Evolutionary conservation across 1,140 invertebrate genomes (phyloP), one percentile per base, ranked within the genome.

Genomic region (Melanaphis sacchari): DNA sequence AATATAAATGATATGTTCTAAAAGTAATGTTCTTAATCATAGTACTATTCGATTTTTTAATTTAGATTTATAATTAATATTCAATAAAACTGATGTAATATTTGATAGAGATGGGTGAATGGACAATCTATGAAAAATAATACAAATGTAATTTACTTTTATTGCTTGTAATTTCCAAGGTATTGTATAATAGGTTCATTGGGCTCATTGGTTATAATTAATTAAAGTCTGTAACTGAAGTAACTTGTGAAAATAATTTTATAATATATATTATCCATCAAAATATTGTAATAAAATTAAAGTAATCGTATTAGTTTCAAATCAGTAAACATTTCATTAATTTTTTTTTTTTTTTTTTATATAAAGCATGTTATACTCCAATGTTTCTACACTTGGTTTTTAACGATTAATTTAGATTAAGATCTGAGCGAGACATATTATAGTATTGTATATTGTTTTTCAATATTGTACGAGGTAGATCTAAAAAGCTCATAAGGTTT

Each of bases 41-140:
- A 11, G 54, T 31, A 31, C 54, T 59, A 59, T 18, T n/a, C 59
- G 4, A 18, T 18, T 4, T 2, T 1, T 36, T 36, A 18, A 18
- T 76, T 76, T 76, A n/a, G 59, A 76, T 76, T 76, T 76, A 36
- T n/a, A n/a, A 76, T 76, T 76, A 76, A 76, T 76, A 76, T 76
- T 76, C 18, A 18, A 76, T 76, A 76, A 76, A 76, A n/a, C 31
- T n/a, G 59, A n/a, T 18, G 31, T 66, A n/a, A 66, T 66, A 66
- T 4, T 66, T 3, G 5, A 76, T n/a, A n/a, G 15, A n/a, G 4
- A 76, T 15, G 59, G 59, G n/a, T 1, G 4, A 76, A 76, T 76
- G 59, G 59, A 76, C n/a, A 15, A 76, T n/a, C 15, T 76, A 15
- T n/a, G 59, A 76, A 76, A n/a, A 76, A n/a, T 76, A 76, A 76